These are phyloP conservation scores for Pelecanus crispus DNA, from an alignment of 2,113 vertebrate species.

Conservation along the genomic window DNA sequence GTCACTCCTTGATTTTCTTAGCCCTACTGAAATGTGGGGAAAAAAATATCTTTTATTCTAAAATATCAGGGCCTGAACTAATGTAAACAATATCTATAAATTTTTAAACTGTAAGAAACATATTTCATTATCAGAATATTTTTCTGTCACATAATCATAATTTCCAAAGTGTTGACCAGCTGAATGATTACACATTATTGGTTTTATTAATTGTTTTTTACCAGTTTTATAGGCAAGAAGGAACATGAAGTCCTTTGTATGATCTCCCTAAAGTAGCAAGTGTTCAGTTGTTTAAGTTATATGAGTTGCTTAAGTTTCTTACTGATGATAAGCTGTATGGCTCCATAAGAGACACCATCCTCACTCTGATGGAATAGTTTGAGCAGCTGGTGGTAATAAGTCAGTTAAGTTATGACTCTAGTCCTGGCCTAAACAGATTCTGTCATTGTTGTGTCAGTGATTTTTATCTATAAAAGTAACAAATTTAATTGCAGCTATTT, in stretches of 20 bases:
- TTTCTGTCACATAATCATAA: background rate
- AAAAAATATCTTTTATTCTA: background rate
- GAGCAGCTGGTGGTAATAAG: background rate
- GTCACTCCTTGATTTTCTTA: background rate
- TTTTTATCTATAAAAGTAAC: background rate
- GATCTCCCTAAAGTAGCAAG: background rate
- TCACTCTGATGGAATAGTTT: background rate
- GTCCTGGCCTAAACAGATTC: background rate
- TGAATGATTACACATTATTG: background rate
- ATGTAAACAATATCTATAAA: background rate
- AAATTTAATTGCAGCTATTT: background rate
- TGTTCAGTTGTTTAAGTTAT: background rate
- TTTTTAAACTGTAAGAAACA: background rate
- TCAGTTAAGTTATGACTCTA: background rate
- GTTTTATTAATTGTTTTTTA: background rate
- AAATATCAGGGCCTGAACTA: background rate
- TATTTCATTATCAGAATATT: no score
- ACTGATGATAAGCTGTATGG: background rate
- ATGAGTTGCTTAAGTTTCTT: background rate
- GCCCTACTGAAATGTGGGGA: background rate
- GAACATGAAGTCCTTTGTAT: background rate
- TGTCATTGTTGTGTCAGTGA: background rate
- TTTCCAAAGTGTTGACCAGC: background rate
- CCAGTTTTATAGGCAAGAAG: background rate
- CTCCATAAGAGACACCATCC: background rate